Percentiles rank a stretch among this genome's conserved stretches.
Evolutionary conservation across 2,888 invertebrate species (phyloP).

Genomic region (Drosophila fulvimacula): DNA sequence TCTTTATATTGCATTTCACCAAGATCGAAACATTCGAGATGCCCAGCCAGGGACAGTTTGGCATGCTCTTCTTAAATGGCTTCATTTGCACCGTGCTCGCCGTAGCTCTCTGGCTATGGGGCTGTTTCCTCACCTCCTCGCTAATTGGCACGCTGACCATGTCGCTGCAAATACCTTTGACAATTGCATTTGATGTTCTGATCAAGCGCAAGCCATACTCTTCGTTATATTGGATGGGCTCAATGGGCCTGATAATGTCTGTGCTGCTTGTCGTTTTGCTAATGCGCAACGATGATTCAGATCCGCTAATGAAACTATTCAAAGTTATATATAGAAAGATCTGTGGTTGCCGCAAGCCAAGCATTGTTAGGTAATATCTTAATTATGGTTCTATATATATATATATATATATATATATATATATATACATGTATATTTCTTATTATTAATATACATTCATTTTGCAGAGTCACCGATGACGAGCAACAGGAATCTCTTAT

Average conservation of each 20-base stretch:
- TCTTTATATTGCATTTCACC: conserved; percentile 93
- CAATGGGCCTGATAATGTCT: conserved; percentile 89
- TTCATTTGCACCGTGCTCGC: conserved; percentile 95
- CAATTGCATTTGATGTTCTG: conserved; percentile 93
- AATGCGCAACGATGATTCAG: conserved; percentile 92
- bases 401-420: no score
- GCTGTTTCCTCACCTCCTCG: conserved; percentile 96
- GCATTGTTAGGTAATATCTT: conserved; percentile 80
- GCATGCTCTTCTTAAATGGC: conserved; percentile 92
- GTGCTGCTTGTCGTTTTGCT: conserved; percentile 87
- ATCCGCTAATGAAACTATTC: conserved; percentile 88
- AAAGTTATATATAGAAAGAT: conserved; percentile 83
- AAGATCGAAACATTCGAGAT: conserved; percentile 93
- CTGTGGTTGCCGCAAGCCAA: conserved; percentile 82
- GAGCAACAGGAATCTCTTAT: conserved; percentile 88
- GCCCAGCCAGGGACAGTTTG: conserved; percentile 93
- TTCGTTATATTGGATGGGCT: conserved; percentile 91
- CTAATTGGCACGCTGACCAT: conserved; percentile 94
- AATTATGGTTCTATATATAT: background rate
- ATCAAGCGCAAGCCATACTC: conserved; percentile 89
- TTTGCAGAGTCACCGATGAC: conserved; percentile 86
- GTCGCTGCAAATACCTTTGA: conserved; percentile 94
- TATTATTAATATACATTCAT: background rate
- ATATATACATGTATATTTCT: no score
- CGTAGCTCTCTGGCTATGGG: conserved; percentile 97